phyloP scores from a whole-genome alignment of 1,140 invertebrate genomes.

The Drosophila yakuba region DNA sequence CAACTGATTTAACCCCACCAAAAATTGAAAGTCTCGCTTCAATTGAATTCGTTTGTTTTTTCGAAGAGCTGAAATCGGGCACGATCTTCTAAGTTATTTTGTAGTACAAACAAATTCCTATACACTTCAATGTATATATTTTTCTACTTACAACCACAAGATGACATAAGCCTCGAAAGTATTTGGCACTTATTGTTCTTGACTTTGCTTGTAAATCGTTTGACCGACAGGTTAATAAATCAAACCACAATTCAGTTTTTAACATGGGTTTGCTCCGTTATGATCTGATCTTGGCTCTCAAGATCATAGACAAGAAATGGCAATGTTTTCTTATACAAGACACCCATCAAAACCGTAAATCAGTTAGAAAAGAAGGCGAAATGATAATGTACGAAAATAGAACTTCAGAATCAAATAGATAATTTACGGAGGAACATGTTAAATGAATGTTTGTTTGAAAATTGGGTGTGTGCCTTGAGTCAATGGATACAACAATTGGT shows the following conservation, averaged over 20 bases:
- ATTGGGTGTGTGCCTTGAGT: constrained; percentile 20
- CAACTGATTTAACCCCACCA: constrained; percentile 64
- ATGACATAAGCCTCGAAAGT: constrained; percentile 60
- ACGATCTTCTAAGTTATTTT: constrained; percentile 1
- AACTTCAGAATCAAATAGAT: neutral
- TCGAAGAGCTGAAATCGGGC: neutral
- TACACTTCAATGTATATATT: neutral
- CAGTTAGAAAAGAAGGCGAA: constrained; percentile 2
- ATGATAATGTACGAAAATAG: constrained; percentile 14
- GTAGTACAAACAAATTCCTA: constrained; percentile 1
- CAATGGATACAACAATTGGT: neutral
- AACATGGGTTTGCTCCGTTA: constrained; percentile 13
- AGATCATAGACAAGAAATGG: constrained; percentile 21
- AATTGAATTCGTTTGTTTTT: constrained; percentile 7
- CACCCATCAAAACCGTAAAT: constrained; percentile 12
- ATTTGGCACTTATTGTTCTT: constrained; percentile 45
- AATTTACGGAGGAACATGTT: neutral
- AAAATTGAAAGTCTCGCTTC: constrained; percentile 57
- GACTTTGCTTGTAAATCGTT: constrained; percentile 36
- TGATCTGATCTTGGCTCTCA: neutral
- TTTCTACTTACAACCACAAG: constrained; percentile 1
- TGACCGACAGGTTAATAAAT: constrained; percentile 53
- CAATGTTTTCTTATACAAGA: constrained; percentile 19
- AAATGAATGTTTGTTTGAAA: constrained; percentile 4
- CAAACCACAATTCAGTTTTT: constrained; percentile 26